Base-by-base conservation (phyloP, 2,113 vertebrate genomes). In the Passer domesticus region DNA sequence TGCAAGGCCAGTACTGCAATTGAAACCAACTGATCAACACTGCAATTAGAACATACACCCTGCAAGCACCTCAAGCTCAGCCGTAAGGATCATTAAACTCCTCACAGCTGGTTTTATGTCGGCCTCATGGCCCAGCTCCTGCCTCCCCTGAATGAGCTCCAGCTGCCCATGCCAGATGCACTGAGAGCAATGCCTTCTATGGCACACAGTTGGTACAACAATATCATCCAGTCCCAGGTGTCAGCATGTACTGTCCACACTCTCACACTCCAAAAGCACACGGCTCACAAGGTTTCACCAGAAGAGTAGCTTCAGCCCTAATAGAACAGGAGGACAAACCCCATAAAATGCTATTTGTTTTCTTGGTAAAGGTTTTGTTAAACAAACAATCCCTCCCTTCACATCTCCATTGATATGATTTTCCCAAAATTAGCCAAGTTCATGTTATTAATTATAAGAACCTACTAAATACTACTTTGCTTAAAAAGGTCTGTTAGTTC, bases 301-400 rank as follows among this genome's bases (percentile, higher is more conserved):
- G 24, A 83, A 63, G 9, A 92, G 82, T 0, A 81, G 17, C 50
- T 53, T 28, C 77, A 66, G 49, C 41, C 11, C 20, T 39, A 6
- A 49, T 0, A 83, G 25, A 82, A 56, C 68, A 68, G 43, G 15
- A 39, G 3, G 25, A 35, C 64, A 84, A 72, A 3, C 1, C 6
- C 10, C 28, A 55, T 13, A 9, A 6, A 76, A 10, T 53, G 10
- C 37, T 30, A 19, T 25, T 39, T 15, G 30, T 2, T 8, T 49
- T 89, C 44, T 23, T 18, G 7, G 18, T 46, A 46, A 53, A 46
- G 7, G 16, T 73, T 87, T 64, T 37, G 20, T 53, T 46, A 22
- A 70, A 55, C 23, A 50, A 47, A 20, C 11, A 58, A 27, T 0
- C 1, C 4, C 1, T 4, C 1, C 7, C 4, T 13, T 22, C 16